A percentile compares a stretch with the other conserved stretches of the same genome.
Conservation (phyloP, 2,113 vertebrate genomes). For the Myotis brandtii region DNA sequence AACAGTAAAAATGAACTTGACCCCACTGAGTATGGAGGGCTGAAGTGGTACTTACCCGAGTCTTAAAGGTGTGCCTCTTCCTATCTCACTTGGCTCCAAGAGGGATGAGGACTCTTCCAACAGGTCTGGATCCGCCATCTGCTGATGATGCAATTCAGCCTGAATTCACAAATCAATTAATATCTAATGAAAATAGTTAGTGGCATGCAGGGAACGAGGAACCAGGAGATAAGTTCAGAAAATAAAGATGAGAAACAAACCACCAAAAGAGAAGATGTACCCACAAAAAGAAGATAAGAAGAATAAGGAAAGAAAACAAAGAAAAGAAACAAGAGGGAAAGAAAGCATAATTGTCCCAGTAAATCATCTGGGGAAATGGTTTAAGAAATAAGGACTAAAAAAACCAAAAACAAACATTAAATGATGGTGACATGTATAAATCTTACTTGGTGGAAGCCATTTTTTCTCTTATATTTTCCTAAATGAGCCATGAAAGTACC, state of each 20-base stretch:
- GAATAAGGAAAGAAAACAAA: constrained; percentile 15
- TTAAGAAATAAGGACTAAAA: constrained; percentile 73
- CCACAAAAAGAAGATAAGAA: constrained; percentile 41
- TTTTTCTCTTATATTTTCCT: constrained; percentile 43
- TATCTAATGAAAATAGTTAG: constrained; percentile 93
- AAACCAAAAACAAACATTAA: constrained; percentile 59
- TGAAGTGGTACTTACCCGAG: constrained; percentile 90
- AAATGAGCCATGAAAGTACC: not conserved
- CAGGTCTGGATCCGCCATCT: constrained; percentile 99
- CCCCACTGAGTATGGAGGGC: accelerated
- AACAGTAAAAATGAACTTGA: not conserved
- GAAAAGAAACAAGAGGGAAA: not conserved
- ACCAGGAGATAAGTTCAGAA: constrained; percentile 84
- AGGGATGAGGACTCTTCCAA: constrained; percentile 95
- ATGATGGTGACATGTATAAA: constrained; percentile 66
- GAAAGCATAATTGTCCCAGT: constrained; percentile 52
- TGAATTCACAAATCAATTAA: constrained; percentile 94
- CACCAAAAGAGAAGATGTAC: constrained; percentile 62
- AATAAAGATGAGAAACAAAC: constrained; percentile 66
- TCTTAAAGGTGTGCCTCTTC: constrained; percentile 92
- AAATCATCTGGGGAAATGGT: constrained; percentile 65
- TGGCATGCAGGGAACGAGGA: constrained; percentile 91
- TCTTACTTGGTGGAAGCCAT: constrained; percentile 73
- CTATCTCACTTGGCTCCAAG: constrained; percentile 93
- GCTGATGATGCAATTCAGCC: constrained; percentile 92